Percentiles rank a stretch among this genome's conserved stretches.
Evolutionary conservation across 2,888 invertebrate genomes (phyloP).

Genomic region (Lithophane ornitopus): DNA sequence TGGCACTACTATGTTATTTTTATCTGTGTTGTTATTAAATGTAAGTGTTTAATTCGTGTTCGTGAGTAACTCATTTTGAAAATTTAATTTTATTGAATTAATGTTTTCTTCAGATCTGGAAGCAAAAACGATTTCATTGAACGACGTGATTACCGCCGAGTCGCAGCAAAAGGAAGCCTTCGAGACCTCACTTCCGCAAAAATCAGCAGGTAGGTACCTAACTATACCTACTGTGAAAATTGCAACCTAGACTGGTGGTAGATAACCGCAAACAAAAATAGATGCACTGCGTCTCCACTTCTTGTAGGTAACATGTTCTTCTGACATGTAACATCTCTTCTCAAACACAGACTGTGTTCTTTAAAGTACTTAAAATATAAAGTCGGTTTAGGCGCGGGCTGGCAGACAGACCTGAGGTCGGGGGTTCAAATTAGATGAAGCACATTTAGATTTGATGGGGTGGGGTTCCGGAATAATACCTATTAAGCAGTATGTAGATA

Average conservation of each 20-base stretch:
- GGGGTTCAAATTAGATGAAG: not conserved
- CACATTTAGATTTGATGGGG: not conserved
- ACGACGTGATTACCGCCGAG: slow-evolving; percentile 82
- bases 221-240: not conserved
- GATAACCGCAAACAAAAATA: not conserved
- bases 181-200: slow-evolving; percentile 61
- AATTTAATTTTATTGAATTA: not conserved
- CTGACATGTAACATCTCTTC: too few relatives aligned
- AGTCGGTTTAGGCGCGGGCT: not conserved
- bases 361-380: too few relatives aligned
- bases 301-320: not conserved
- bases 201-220: slow-evolving; percentile 68
- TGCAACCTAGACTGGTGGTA: not conserved
- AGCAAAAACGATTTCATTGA: slow-evolving; percentile 83
- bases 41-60: slow-evolving; percentile 66
- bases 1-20: slow-evolving; percentile 76
- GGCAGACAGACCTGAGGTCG: not conserved
- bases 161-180: slow-evolving; percentile 69
- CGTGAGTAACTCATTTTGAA: not conserved
- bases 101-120: slow-evolving; percentile 73
- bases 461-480: not conserved
- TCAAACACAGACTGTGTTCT: too few relatives aligned
- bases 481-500: not conserved
- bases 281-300: not conserved
- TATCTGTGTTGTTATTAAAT: slow-evolving; percentile 76